These are phyloP conservation scores for Microcebus lehilahytsara DNA, from an alignment of 2,113 vertebrate genomes.

Conservation along the genomic window DNA sequence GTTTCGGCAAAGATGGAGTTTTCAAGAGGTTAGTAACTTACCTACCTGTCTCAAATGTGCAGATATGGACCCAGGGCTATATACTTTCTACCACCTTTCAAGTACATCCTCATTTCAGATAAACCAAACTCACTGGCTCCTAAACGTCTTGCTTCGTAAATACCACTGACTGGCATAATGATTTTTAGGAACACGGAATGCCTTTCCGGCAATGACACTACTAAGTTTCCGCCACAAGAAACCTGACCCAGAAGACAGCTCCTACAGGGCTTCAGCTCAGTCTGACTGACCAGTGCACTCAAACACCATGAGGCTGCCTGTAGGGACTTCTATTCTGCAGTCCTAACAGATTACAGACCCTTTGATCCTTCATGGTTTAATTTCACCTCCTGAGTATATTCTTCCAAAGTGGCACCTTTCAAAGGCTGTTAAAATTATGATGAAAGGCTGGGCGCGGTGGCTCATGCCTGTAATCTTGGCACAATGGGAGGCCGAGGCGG, in stretches of 20 bases:
- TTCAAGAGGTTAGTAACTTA: neutral
- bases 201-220: too few species aligned
- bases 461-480: too few species aligned
- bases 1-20: neutral
- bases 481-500: too few species aligned
- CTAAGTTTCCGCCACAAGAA: neutral
- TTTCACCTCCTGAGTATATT: neutral
- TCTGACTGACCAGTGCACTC: too few species aligned
- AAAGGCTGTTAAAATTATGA: neutral
- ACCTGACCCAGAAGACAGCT: neutral
- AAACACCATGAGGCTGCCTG: accelerated
- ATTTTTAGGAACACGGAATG: neutral
- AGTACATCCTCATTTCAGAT: neutral
- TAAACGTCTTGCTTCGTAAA: neutral
- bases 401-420: neutral
- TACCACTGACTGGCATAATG: accelerated
- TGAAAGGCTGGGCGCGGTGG: too few species aligned
- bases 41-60: neutral
- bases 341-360: neutral
- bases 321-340: neutral
- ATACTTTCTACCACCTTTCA: neutral
- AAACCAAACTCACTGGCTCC: neutral
- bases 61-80: neutral
- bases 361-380: neutral
- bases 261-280: neutral